A percentile compares a stretch with the other conserved stretches of the same genome.
These are phyloP conservation scores for Anagyrus pseudococci DNA, from an alignment of 2,888 invertebrate species.

Conservation along the genomic window DNA sequence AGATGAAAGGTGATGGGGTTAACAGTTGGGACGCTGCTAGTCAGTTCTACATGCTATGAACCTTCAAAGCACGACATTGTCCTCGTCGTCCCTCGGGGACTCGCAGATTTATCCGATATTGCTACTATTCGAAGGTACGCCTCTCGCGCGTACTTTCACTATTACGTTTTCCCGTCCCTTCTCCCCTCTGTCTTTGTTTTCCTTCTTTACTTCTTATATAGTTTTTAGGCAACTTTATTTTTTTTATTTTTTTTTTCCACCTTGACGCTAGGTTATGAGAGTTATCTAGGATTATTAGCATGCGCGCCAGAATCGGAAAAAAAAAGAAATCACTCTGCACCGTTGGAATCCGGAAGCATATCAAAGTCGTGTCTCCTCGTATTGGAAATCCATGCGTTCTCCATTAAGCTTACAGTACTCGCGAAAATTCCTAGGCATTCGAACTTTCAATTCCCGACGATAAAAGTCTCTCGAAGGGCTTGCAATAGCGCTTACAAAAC, in stretches of 20 bases:
- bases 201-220: conserved; percentile 32
- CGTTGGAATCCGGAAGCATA: conserved; percentile 29
- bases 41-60: conserved; percentile 17
- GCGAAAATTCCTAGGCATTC: conserved; percentile 32
- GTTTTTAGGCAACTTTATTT: conserved; percentile 32
- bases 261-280: conserved; percentile 45
- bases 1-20: conserved; percentile 1
- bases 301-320: conserved; percentile 44
- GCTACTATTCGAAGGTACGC: conserved; percentile 30
- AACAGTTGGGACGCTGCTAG: conserved; percentile 17
- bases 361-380: background rate
- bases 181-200: conserved; percentile 14
- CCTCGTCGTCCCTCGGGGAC: conserved; percentile 11
- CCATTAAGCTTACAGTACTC: conserved; percentile 19
- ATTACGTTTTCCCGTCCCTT: conserved; percentile 1
- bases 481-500: conserved; percentile 32
- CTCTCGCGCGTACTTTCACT: conserved; percentile 6
- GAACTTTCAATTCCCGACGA: conserved; percentile 35
- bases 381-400: background rate
- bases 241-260: too few relatives aligned
- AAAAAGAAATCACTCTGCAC: conserved; percentile 43
- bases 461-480: conserved; percentile 19
- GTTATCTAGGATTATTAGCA: conserved; percentile 47
- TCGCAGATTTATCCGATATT: conserved; percentile 27
- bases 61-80: conserved; percentile 16